Evolutionary conservation across 2,113 vertebrate species (phyloP).

Genomic region (Dromiciops gliroides): DNA sequence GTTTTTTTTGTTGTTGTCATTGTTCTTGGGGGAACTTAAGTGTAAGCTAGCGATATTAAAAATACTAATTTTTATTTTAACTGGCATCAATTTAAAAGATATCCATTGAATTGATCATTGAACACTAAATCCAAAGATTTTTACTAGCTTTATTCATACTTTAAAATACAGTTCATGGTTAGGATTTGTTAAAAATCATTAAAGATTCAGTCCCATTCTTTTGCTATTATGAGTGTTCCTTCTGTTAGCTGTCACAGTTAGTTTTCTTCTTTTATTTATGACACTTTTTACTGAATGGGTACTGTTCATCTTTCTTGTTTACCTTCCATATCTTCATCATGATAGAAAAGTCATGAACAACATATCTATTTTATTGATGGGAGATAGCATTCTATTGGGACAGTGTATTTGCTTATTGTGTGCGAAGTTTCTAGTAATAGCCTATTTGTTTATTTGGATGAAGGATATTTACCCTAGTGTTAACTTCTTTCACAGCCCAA

Average conservation of each 20-base stretch:
- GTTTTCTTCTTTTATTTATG: constrained; percentile 36
- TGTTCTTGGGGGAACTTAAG: constrained; percentile 35
- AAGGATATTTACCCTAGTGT: not conserved
- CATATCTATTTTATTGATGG: not conserved
- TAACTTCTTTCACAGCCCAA: not conserved
- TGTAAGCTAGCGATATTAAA: constrained; percentile 1
- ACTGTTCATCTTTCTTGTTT: not conserved
- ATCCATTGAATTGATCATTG: not conserved
- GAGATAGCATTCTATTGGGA: not conserved
- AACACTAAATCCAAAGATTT: constrained; percentile 25
- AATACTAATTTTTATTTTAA: not conserved
- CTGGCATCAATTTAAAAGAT: constrained; percentile 25
- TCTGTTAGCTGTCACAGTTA: constrained; percentile 43
- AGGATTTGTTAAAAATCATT: constrained; percentile 1
- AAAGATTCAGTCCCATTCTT: constrained; percentile 30
- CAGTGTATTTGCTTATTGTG: not conserved
- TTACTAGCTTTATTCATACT: not conserved
- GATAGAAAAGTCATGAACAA: constrained; percentile 2
- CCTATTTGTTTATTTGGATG: not conserved
- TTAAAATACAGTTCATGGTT: constrained; percentile 34
- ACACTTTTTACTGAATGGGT: not conserved
- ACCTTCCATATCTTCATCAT: not conserved
- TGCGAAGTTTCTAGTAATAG: not conserved
- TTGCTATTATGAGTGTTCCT: not conserved
- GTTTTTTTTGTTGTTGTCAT: too few relatives aligned